phyloP scores from a whole-genome alignment of 23 tunicate species.

The Aplidium turbinatum region DNA sequence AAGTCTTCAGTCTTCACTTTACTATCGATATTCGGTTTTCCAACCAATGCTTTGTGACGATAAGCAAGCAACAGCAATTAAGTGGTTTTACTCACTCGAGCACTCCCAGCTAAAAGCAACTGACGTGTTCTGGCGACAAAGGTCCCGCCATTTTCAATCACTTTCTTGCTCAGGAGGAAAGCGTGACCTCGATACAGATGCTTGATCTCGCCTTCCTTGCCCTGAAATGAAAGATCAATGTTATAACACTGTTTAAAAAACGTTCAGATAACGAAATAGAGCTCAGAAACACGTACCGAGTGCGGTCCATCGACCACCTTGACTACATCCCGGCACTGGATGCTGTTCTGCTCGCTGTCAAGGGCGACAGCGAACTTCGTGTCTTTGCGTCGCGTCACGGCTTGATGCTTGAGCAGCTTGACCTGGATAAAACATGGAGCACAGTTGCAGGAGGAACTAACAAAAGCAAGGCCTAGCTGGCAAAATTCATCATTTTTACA shows the following conservation, averaged over 20 bases:
- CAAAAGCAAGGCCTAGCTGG: background rate
- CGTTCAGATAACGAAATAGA: background rate
- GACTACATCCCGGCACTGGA: slow-evolving; percentile 87
- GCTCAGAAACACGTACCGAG: slow-evolving; percentile 36
- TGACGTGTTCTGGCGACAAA: slow-evolving; percentile 86
- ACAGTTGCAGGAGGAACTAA: background rate
- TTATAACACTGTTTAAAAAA: background rate
- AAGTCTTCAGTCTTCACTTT: too few relatives aligned
- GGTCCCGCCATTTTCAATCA: slow-evolving; percentile 93
- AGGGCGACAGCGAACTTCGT: slow-evolving; percentile 89
- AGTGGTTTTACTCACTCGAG: slow-evolving; percentile 87
- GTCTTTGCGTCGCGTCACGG: slow-evolving; percentile 82
- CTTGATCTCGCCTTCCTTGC: slow-evolving; percentile 95
- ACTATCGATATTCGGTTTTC: too few relatives aligned
- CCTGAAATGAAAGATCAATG: slow-evolving; percentile 33
- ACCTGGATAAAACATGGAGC: slow-evolving; percentile 9
- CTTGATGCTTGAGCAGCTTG: slow-evolving; percentile 82
- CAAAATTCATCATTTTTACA: background rate
- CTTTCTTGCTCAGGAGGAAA: slow-evolving; percentile 79
- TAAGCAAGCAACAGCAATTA: too few relatives aligned
- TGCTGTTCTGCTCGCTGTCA: slow-evolving; percentile 88
- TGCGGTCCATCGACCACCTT: slow-evolving; percentile 97
- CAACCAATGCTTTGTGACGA: too few relatives aligned
- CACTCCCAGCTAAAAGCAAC: slow-evolving; percentile 82
- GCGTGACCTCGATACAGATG: slow-evolving; percentile 92